A percentile compares a stretch with the other conserved stretches of the same genome.
These are phyloP conservation scores for Dolichallabes microphthalmus DNA, from an alignment of 2,113 vertebrate species.

Conservation along the genomic window DNA sequence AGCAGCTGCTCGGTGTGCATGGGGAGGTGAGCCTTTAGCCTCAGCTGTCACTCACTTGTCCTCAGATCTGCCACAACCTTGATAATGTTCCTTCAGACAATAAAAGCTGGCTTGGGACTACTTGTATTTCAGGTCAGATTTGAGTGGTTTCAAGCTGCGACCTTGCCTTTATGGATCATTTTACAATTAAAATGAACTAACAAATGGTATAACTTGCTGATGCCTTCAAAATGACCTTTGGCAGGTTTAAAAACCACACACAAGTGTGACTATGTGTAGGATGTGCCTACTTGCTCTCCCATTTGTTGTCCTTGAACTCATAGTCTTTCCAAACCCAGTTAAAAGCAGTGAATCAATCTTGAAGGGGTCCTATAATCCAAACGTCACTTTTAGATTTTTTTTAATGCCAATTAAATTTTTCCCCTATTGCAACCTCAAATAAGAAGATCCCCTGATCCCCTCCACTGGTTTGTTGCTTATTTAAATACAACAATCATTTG, in stretches of 20 bases:
- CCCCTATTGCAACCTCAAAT: not conserved
- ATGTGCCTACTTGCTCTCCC: not conserved
- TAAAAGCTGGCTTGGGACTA: constrained; percentile 14
- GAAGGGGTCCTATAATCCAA: not conserved
- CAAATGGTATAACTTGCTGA: not conserved
- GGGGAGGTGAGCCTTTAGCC: constrained; percentile 53
- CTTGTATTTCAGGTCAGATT: constrained; percentile 18
- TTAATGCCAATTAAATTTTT: not conserved
- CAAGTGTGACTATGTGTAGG: not conserved
- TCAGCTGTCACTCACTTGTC: constrained; percentile 54
- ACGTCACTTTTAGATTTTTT: too few species aligned
- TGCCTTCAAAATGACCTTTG: not conserved
- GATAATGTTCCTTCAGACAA: constrained; percentile 11
- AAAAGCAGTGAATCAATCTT: not conserved
- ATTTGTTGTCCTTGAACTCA: constrained; percentile 1
- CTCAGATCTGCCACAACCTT: constrained; percentile 52
- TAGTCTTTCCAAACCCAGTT: not conserved
- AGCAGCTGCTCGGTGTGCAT: constrained; percentile 58
- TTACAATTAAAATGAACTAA: not conserved
- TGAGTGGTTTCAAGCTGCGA: not conserved
- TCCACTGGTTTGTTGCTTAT: too few species aligned
- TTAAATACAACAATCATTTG: too few species aligned
- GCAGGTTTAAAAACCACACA: not conserved
- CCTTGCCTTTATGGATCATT: not conserved
- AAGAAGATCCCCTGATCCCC: too few species aligned